Conservation (phyloP, 2,113 vertebrate genomes). For the Chionis minor region DNA sequence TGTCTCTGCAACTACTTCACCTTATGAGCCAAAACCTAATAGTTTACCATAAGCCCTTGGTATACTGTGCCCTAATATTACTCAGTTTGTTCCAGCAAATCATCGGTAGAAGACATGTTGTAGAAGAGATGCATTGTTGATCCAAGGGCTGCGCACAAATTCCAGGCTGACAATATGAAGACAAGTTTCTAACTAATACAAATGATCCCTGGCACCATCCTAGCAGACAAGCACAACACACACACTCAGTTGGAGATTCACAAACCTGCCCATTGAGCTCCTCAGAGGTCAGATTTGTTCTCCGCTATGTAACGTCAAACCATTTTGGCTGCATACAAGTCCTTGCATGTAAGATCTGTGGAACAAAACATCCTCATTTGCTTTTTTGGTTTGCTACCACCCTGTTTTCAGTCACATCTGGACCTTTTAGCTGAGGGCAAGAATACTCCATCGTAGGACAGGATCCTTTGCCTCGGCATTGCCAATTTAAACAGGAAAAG, state of each 20-base stretch:
- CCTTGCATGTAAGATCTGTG: neutral
- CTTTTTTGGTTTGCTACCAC: neutral
- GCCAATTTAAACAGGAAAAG: neutral
- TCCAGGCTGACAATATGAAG: constrained; percentile 43
- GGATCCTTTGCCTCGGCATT: neutral
- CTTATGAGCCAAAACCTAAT: neutral
- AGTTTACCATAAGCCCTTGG: neutral
- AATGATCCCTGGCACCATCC: constrained; percentile 17
- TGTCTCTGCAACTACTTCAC: neutral
- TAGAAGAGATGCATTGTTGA: neutral
- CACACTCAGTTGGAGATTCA: neutral
- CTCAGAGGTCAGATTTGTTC: neutral
- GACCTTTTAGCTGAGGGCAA: neutral
- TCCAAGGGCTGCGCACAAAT: neutral
- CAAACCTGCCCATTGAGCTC: neutral
- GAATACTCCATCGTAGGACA: neutral
- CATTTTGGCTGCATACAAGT: neutral
- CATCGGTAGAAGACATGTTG: neutral
- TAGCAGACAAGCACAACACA: neutral
- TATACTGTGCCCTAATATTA: neutral
- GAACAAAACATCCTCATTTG: neutral
- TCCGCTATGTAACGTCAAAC: neutral
- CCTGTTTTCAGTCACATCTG: neutral
- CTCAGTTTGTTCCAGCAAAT: constrained; percentile 49
- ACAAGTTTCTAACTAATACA: constrained; percentile 44